These are phyloP conservation scores for Podilymbus podiceps DNA, from an alignment of 2,113 vertebrate species.

Conservation along the genomic window DNA sequence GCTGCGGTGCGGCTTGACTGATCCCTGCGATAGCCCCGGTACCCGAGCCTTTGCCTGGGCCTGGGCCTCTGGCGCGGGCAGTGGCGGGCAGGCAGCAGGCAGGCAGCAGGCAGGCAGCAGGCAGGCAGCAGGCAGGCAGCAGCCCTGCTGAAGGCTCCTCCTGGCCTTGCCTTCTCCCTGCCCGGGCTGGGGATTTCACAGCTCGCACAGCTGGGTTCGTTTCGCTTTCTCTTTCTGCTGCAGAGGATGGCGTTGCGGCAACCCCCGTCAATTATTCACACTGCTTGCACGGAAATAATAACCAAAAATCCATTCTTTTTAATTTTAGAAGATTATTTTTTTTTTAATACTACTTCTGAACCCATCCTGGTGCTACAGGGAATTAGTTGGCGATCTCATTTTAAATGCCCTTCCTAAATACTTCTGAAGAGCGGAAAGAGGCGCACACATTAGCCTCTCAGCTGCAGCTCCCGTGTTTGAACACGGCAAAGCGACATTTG, in stretches of 20 bases:
- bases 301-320: background rate
- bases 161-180: background rate
- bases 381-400: background rate
- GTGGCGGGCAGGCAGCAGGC: too few relatives aligned
- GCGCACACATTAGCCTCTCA: background rate
- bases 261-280: background rate
- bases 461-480: background rate
- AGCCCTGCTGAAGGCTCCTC: background rate
- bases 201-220: background rate
- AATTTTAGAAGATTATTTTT: too few relatives aligned
- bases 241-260: background rate
- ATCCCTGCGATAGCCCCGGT: background rate
- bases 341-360: background rate
- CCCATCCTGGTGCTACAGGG: background rate
- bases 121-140: background rate
- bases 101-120: too few relatives aligned
- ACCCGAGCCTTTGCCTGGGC: background rate
- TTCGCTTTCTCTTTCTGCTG: constrained; percentile 36
- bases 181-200: fast-evolving
- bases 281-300: background rate
- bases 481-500: background rate
- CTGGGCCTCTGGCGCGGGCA: too few relatives aligned
- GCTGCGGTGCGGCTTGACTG: background rate
- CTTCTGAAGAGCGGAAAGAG: background rate
- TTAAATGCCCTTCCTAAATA: background rate